Percentiles rank a stretch among this genome's conserved stretches.
These are phyloP conservation scores for Platerodrilus igneus DNA, from an alignment of 2,888 invertebrate genomes.

Conservation along the genomic window DNA sequence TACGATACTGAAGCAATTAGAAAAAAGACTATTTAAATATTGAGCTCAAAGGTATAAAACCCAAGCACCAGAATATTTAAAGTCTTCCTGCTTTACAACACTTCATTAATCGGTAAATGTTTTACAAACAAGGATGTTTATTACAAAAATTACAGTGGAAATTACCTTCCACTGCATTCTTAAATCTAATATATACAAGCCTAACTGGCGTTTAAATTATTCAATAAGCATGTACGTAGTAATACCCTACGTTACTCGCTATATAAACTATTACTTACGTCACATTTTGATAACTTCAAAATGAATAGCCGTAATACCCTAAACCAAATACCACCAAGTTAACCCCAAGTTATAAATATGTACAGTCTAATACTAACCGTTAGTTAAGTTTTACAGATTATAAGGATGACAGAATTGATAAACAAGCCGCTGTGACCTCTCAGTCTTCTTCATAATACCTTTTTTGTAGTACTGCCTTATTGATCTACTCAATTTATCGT, in stretches of 20 bases:
- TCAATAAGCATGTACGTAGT: conserved; percentile 33
- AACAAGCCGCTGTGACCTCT: conserved; percentile 93
- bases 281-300: conserved; percentile 44
- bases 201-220: conserved; percentile 32
- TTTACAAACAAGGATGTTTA: conserved; percentile 37
- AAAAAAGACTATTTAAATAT: conserved; percentile 17
- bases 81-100: conserved; percentile 15
- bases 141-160: conserved; percentile 44
- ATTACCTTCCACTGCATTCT: conserved; percentile 50
- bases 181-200: conserved; percentile 28
- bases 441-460: conserved; percentile 99
- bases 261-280: conserved; percentile 26
- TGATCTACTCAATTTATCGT: conserved; percentile 96
- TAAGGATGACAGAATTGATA: conserved; percentile 98
- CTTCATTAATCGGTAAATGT: conserved; percentile 47
- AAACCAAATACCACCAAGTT: conserved; percentile 24
- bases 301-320: conserved; percentile 33
- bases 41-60: conserved; percentile 38
- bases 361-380: conserved; percentile 19
- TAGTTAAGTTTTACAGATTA: conserved; percentile 59
- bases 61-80: conserved; percentile 33
- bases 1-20: conserved; percentile 30
- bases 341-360: conserved; percentile 22
- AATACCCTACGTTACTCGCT: conserved; percentile 41
- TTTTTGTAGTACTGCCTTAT: conserved; percentile 99